Base-by-base conservation (phyloP, 2,797 vertebrate species). In the Cynopterus sphinx region DNA sequence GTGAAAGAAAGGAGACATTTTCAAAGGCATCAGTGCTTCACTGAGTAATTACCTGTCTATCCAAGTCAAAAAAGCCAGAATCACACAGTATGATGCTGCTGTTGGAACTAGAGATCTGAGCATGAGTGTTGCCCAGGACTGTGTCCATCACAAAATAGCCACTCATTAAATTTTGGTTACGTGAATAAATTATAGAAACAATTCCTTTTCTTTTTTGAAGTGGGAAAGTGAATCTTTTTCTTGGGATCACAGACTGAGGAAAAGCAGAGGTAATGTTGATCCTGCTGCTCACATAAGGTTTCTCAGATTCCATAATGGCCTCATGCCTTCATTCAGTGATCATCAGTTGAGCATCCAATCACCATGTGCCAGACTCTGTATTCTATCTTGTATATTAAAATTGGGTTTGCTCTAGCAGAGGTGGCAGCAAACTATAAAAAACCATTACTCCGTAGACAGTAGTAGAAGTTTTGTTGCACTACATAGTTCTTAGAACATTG, bases 1-100 rank as follows among this genome's bases (percentile, higher is more conserved):
- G 65, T 53, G 70, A 95, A 93, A 97, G 61, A 78, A 94, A 92
- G 46, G 33, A 83, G 46, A 28, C 21, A 41, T 84, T 95, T 95
- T 87, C 77, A 90, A 94, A 92, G 46, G 36, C 78, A 70, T n/a
- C 46, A 83, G 46, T 88, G 87, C 85, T 92, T 88, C 57, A 53
- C 77, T 94, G 49, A 86, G 43, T 94, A 93, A 88, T 96, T 82
- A 89, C 24, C 84, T 78, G 21, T n/a, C 77, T 86, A 43, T 12
- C 36, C 8, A 74, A 88, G 83, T 81, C 78, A 89, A 96, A 87
- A 79, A 87, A 91, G 16, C 11, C 71, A 70, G 13, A 26, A 51
- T 63, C 46, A 63, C 1, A 22, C 39, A n/a, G 33, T 59, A 53
- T 2, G 0, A 46, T 2, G 0, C 0, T 89, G 93, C 83, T 36